Evolutionary conservation across 1,140 invertebrate species (phyloP).

Genomic region (Eriosoma lanigerum): DNA sequence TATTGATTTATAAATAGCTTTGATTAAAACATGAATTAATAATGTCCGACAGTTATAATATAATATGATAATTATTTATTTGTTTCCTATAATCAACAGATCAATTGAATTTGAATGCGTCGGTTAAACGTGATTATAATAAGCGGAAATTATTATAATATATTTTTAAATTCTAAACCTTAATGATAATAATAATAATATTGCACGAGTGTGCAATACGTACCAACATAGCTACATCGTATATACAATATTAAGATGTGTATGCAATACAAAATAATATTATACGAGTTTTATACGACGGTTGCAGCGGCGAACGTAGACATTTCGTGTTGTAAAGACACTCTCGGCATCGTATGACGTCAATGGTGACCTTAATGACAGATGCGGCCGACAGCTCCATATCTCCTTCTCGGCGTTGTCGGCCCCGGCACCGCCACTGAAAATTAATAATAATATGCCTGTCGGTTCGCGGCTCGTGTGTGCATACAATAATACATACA

Average conservation of each 20-base stretch:
- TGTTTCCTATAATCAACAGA: too few species aligned
- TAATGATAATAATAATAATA: background rate
- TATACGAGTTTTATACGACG: background rate
- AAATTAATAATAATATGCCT: background rate
- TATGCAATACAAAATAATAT: background rate
- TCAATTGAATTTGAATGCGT: too few species aligned
- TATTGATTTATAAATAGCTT: too few species aligned
- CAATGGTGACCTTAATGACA: conserved; percentile 46
- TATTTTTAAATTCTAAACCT: too few species aligned
- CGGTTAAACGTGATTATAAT: too few species aligned
- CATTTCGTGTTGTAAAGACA: conserved; percentile 30
- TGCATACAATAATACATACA: too few species aligned
- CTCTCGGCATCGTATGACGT: conserved; percentile 32
- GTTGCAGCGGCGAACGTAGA: background rate
- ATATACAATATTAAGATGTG: too few species aligned
- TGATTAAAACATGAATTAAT: too few species aligned
- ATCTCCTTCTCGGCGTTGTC: conserved; percentile 11
- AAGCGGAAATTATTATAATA: too few species aligned
- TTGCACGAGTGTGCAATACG: background rate
- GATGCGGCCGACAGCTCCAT: conserved; percentile 29
- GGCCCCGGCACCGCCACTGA: background rate
- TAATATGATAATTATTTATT: too few species aligned
- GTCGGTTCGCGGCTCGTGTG: background rate
- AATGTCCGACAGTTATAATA: too few species aligned
- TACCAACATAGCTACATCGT: background rate